These are phyloP conservation scores for Eubucco bourcierii DNA, from an alignment of 2,113 vertebrate genomes.

Conservation along the genomic window DNA sequence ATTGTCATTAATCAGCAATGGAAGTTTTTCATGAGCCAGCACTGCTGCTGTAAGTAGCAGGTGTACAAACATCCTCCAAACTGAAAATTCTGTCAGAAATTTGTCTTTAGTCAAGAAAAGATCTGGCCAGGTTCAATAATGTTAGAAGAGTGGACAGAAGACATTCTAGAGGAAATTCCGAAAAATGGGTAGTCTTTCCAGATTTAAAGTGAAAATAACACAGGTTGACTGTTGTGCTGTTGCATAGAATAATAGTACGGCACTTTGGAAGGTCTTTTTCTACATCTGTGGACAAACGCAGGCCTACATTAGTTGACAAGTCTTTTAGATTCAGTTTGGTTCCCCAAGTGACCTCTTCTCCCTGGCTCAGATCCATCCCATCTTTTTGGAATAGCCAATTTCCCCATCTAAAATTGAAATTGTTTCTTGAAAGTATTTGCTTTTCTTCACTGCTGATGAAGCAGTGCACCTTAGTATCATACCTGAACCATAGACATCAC, in stretches of 20 bases:
- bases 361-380: not conserved
- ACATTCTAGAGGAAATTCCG: not conserved
- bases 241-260: not conserved
- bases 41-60: not conserved
- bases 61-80: not conserved
- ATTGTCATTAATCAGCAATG: not conserved
- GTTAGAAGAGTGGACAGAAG: not conserved
- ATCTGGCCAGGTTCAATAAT: not conserved
- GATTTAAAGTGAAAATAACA: not conserved
- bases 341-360: not conserved
- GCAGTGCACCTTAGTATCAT: not conserved
- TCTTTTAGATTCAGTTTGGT: not conserved
- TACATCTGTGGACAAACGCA: not conserved
- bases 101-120: not conserved
- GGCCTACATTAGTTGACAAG: not conserved
- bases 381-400: not conserved
- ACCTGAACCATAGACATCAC: not conserved
- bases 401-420: not conserved
- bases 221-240: accelerated
- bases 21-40: not conserved
- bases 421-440: not conserved
- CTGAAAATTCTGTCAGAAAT: not conserved
- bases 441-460: not conserved
- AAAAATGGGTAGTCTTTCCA: not conserved
- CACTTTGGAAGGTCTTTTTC: not conserved